A percentile compares a stretch with the other conserved stretches of the same genome.
These are phyloP conservation scores for Pseudomyrmex flavicornis DNA, from an alignment of 1,140 invertebrate species.

Conservation along the genomic window DNA sequence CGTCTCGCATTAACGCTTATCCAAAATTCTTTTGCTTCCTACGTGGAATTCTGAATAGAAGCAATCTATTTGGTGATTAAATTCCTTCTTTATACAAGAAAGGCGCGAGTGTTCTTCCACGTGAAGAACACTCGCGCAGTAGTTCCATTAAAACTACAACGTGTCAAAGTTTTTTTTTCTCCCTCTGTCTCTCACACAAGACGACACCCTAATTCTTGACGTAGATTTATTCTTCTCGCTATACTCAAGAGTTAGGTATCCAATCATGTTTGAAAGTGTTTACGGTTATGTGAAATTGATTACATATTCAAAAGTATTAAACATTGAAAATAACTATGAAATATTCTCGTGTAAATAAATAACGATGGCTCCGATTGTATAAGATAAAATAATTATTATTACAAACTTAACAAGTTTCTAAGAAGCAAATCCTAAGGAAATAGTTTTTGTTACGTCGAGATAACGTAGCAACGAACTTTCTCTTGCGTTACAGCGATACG, in stretches of 20 bases:
- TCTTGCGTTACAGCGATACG: neutral
- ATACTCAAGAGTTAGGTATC: neutral
- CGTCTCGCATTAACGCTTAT: neutral
- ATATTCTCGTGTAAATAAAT: neutral
- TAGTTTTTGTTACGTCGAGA: no score
- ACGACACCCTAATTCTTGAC: neutral
- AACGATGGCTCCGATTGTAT: neutral
- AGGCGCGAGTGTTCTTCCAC: constrained; percentile 15
- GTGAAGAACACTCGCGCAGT: neutral
- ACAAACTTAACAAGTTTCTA: no score
- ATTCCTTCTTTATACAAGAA: constrained; percentile 18
- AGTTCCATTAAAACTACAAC: constrained; percentile 13
- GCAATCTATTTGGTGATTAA: constrained; percentile 36
- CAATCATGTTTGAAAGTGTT: neutral
- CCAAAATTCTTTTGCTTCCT: neutral
- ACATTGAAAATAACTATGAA: no score
- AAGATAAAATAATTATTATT: no score
- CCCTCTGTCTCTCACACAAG: neutral
- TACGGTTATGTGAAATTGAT: neutral
- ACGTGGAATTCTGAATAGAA: constrained; percentile 18
- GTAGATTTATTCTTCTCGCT: constrained; percentile 6
- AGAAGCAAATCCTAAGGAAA: no score
- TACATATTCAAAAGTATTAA: neutral
- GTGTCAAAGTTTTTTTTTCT: neutral
- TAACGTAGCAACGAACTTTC: no score